phyloP scores from a whole-genome alignment of 1,140 invertebrate species.

The Amphibalanus amphitrite region DNA sequence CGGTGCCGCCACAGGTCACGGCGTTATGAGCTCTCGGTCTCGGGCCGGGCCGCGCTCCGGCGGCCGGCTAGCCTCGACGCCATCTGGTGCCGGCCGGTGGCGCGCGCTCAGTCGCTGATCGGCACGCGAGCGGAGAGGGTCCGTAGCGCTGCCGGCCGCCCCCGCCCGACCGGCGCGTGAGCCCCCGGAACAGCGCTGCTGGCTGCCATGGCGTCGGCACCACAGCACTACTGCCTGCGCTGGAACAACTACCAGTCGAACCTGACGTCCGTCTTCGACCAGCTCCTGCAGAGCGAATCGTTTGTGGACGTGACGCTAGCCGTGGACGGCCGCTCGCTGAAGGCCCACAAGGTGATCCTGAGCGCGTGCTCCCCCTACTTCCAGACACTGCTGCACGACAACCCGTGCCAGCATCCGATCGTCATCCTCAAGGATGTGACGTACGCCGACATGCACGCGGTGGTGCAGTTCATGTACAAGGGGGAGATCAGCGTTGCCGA shows the following conservation, averaged over 20 bases:
- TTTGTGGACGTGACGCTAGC: constrained; percentile 84
- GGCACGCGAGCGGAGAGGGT: too few species aligned
- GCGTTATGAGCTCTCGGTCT: too few species aligned
- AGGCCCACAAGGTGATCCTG: constrained; percentile 81
- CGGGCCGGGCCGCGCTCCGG: too few species aligned
- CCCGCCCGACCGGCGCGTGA: too few species aligned
- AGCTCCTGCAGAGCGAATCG: constrained; percentile 70
- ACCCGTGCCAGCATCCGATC: constrained; percentile 76
- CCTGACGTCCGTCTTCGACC: constrained; percentile 76
- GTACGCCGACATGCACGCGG: constrained; percentile 67
- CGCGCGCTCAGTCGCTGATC: too few species aligned
- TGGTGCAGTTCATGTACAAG: constrained; percentile 84
- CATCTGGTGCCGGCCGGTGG: too few species aligned
- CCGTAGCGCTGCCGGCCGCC: too few species aligned
- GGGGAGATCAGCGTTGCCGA: constrained; percentile 82
- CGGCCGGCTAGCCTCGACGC: too few species aligned
- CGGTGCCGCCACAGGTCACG: too few species aligned
- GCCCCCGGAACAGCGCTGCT: too few species aligned
- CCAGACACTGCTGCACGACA: constrained; percentile 73
- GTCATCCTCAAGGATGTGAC: constrained; percentile 77
- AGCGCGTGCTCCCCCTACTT: constrained; percentile 89
- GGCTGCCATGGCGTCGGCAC: too few species aligned
- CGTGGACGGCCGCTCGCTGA: constrained; percentile 73
- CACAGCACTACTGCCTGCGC: constrained; percentile 84
- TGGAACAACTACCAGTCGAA: constrained; percentile 81